Base-by-base conservation (phyloP, 2,113 vertebrate species). In the Calyptommatus sinebrachiatus region DNA sequence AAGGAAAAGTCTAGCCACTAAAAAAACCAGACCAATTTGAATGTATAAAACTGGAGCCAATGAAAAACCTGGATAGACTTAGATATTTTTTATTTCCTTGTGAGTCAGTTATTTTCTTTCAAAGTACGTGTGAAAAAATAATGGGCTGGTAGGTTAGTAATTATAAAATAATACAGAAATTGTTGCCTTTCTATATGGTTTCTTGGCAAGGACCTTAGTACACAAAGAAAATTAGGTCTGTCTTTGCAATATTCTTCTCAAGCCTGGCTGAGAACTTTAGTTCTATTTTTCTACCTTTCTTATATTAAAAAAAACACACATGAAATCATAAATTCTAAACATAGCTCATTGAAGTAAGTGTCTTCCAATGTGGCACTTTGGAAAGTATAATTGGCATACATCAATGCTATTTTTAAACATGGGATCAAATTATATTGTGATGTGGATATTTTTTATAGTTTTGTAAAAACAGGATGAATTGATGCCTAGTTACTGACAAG, bases 31-130 rank as follows among this genome's bases (percentile, higher is more conserved):
- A 41, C 61, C 18, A 41, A 8, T 24, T 26, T 61, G 11, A 41
- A 7, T 61, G 60, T 7, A 26, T 21, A 74, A 61, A 61, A 41
- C 8, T 60, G 77, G 45, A 75, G 9, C 5, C 31, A 8, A 16
- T 8, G 18, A 86, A 83, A 68, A 62, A 70, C 0, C 53, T 57
- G 53, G 53, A 57, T 57, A 73, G 28, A 48, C 10, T 73, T 68
- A 71, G 69, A 22, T 82, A 28, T 16, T 48, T n/a, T 22, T 88
- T 82, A 77, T 68, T 80, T 84, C 21, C 74, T 88, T 83, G 74
- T 81, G 57, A 41, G 18, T 78, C 46, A 79, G 24, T 81, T 57
- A 87, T 86, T 77, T 86, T 85, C 71, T 41, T 70, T 70, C 35
- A 80, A 83, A 71, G 76, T 1, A 62, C 68, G 73, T 81, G 73